These are phyloP conservation scores for Hesperia comma DNA, from an alignment of 2,888 invertebrate genomes.

Conservation along the genomic window DNA sequence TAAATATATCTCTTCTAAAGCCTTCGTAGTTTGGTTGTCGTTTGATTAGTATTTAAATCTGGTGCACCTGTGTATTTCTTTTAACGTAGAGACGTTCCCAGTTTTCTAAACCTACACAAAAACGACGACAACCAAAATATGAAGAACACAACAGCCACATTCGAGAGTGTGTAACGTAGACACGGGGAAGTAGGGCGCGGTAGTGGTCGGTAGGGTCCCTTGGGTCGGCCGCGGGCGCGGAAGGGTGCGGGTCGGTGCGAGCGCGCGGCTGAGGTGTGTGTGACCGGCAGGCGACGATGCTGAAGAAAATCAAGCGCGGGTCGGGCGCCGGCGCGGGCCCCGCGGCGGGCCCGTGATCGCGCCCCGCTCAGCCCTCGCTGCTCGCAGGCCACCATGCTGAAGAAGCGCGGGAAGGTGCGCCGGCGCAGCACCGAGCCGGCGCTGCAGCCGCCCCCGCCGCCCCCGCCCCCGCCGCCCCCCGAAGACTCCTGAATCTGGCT, in stretches of 20 bases:
- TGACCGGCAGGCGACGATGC: constrained; percentile 97
- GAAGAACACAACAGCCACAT: too few species aligned
- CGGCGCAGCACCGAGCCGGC: constrained; percentile 95
- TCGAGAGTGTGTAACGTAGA: too few species aligned
- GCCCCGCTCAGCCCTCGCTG: constrained; percentile 62
- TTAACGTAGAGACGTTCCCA: too few species aligned
- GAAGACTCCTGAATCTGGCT: constrained; percentile 88
- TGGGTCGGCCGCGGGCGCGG: constrained; percentile 44
- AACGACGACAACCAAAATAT: too few species aligned
- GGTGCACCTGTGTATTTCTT: too few species aligned
- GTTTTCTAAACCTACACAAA: too few species aligned
- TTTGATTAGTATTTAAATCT: too few species aligned
- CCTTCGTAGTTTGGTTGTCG: too few species aligned
- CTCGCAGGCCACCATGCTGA: constrained; percentile 99
- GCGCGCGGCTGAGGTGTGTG: constrained; percentile 52
- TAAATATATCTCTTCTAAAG: too few species aligned
- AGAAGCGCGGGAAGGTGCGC: constrained; percentile 99
- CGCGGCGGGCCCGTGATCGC: constrained; percentile 81
- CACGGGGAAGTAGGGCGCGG: constrained; percentile 34
- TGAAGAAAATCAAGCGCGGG: constrained; percentile 99
- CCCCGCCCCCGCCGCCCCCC: constrained; percentile 67
- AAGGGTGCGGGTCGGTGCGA: constrained; percentile 33
- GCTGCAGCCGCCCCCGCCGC: constrained; percentile 86
- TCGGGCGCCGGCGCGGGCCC: constrained; percentile 87
- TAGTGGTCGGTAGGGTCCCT: constrained; percentile 41